Evolutionary conservation across 2,797 vertebrate species (phyloP), one percentile per base, ranked within the genome.

Genomic region (Lacerta bilineata): DNA sequence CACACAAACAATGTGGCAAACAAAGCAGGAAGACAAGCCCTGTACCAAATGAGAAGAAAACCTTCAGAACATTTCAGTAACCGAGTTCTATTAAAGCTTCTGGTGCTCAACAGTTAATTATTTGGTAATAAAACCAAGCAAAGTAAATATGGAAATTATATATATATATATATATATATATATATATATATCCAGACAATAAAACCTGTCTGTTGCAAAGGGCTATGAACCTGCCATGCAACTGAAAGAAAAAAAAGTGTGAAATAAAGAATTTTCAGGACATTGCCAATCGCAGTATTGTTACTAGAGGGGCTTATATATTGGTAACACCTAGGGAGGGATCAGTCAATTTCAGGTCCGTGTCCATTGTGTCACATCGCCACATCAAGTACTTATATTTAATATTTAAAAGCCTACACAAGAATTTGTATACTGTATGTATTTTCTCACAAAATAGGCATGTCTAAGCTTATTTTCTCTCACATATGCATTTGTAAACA

Each of bases 1-100:
- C 41, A 80, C 72, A 83, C 36, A 85, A 76, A 77, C n/a, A 87
- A 55, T 3, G 75, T 39, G 2, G 23, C n/a, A 88, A 78, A 68
- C 33, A 33, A 64, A 64, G 55, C 33, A 13, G n/a, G 55, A 36
- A 81, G 80, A 59, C 69, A 81, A 23, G 10, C 10, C 68, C 9
- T 59, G 29, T 46, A n/a, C 20, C 10, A 64, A 43, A 61, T 43
- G 10, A 10, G 29, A 64, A 87, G 55, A n/a, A 11, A 59, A n/a
- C 46, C 23, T 59, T 39, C 15, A 8, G 9, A 72, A 59, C n/a
- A 80, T 43, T 29, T 80, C 68, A 41, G 33, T 36, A 13, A 15
- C 25, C 10, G 15, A 29, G 23, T 41, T 5, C 8, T 18, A 9
- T 59, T 59, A 10, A 25, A 55, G 36, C 68, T 83, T 55, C 23